phyloP scores from a whole-genome alignment of 2,113 vertebrate genomes.

The Pluvianellus socialis region DNA sequence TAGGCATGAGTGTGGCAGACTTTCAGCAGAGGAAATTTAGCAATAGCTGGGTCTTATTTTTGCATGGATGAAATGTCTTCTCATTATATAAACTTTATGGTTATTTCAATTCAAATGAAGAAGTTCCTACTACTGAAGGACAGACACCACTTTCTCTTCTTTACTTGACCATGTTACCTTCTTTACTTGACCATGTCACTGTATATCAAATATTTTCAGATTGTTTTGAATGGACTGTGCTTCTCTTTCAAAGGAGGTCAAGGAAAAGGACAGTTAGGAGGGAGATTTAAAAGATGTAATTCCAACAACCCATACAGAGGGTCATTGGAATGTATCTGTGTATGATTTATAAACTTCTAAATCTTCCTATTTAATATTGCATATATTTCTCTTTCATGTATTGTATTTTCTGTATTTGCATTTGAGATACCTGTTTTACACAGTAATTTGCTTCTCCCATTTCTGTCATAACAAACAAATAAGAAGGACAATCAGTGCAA shows the following conservation, averaged over 20 bases:
- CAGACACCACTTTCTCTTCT: neutral
- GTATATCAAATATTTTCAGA: neutral
- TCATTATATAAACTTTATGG: neutral
- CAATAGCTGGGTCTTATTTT: neutral
- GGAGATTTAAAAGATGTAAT: neutral
- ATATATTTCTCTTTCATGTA: neutral
- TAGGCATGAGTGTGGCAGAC: neutral
- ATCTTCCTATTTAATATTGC: neutral
- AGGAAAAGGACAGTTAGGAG: neutral
- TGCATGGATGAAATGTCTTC: neutral
- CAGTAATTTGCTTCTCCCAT: neutral
- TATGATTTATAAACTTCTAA: neutral
- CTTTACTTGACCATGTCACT: neutral
- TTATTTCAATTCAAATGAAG: neutral
- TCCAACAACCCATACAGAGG: neutral
- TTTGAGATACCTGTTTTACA: neutral
- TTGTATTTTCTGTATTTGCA: neutral
- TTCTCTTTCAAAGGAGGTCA: neutral
- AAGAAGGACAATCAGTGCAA: neutral
- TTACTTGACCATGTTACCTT: neutral
- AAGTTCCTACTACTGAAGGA: neutral
- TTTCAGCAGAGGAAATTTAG: neutral
- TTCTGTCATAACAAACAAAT: neutral
- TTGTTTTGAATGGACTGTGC: neutral
- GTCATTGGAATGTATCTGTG: neutral